These are phyloP conservation scores for Pao palembangensis DNA, from an alignment of 2,113 vertebrate genomes.

Conservation along the genomic window DNA sequence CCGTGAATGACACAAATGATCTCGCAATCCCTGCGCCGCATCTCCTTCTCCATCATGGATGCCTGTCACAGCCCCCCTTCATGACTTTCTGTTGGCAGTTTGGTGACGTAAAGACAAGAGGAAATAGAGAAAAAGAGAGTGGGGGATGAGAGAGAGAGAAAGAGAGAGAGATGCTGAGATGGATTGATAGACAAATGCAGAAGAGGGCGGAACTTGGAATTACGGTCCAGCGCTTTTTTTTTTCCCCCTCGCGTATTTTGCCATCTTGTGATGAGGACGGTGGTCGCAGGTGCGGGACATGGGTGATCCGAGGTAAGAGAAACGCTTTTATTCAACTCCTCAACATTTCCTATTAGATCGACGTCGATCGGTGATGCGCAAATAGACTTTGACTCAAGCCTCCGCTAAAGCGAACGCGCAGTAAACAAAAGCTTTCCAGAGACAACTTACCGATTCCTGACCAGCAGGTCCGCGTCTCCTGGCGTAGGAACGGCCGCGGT, in stretches of 20 bases:
- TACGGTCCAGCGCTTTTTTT: conserved; percentile 59
- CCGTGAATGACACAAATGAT: conserved; percentile 33
- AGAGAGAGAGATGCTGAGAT: conserved; percentile 60
- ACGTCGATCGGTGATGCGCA: background rate
- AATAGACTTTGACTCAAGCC: background rate
- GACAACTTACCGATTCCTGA: conserved; percentile 86
- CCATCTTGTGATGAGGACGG: conserved; percentile 59
- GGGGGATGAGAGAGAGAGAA: conserved; percentile 22
- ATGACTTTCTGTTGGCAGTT: conserved; percentile 71
- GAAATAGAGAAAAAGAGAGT: conserved; percentile 43
- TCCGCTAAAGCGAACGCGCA: background rate
- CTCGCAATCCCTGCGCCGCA: conserved; percentile 47
- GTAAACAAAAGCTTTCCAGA: too few relatives aligned
- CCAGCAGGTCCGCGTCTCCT: conserved; percentile 85
- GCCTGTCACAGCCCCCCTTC: conserved; percentile 16
- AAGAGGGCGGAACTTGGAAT: conserved; percentile 69
- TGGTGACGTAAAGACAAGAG: conserved; percentile 65
- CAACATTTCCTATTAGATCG: conserved; percentile 18
- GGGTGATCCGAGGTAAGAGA: conserved; percentile 62
- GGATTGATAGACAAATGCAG: conserved; percentile 73
- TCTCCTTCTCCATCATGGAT: conserved; percentile 55
- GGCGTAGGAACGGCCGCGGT: conserved; percentile 83
- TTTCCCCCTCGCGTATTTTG: conserved; percentile 48
- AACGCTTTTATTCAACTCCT: conserved; percentile 58
- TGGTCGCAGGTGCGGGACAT: conserved; percentile 57